These are phyloP conservation scores for Tretioscincus oriximinensis DNA, from an alignment of 2,113 vertebrate species.

Conservation along the genomic window DNA sequence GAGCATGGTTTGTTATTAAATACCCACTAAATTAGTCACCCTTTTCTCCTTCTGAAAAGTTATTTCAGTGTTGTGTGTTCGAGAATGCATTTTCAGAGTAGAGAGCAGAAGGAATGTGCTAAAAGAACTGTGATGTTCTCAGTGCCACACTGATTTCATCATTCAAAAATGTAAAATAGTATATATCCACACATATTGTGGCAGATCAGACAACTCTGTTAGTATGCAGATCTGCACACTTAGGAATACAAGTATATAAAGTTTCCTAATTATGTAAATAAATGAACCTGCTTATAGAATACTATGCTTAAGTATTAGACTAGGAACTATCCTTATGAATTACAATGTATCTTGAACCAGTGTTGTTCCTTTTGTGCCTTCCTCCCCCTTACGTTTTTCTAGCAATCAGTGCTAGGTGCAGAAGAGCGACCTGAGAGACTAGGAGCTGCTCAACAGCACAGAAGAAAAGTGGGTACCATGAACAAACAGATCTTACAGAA, in stretches of 20 bases:
- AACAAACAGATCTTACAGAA: constrained; percentile 90
- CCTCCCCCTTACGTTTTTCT: not conserved
- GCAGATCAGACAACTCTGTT: not conserved
- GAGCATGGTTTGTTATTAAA: no score
- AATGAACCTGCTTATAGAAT: not conserved
- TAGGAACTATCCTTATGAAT: not conserved
- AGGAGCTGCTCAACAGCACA: constrained; percentile 86
- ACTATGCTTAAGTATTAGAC: not conserved
- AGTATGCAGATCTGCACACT: no score
- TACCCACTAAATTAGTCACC: no score
- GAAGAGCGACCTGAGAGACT: constrained; percentile 86
- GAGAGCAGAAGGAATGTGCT: no score
- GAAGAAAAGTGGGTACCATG: constrained; percentile 80
- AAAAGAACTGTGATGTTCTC: no score
- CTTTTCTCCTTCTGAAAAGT: no score
- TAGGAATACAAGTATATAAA: not conserved
- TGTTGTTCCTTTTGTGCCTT: no score
- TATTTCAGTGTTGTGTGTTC: no score
- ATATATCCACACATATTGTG: not conserved
- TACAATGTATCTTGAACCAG: not conserved
- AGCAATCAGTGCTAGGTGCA: constrained; percentile 83
- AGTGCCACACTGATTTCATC: no score
- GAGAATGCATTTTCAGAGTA: no score
- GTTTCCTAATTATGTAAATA: not conserved
- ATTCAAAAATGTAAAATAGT: no score